Conservation (phyloP, 2,888 invertebrate genomes). For the Bedellia somnulentella region DNA sequence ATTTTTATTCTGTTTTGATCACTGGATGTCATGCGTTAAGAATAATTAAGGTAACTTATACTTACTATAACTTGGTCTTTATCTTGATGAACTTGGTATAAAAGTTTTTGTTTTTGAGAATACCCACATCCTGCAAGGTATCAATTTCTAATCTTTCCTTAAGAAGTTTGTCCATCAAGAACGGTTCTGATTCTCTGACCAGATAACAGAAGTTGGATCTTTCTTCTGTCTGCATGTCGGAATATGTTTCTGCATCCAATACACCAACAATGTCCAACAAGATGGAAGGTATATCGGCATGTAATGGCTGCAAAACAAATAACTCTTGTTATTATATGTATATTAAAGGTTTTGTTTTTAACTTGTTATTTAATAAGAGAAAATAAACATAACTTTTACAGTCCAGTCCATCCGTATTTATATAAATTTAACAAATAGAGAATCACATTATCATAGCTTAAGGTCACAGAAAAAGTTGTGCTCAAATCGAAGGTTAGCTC, state of each 20-base stretch:
- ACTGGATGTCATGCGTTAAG: too few relatives aligned
- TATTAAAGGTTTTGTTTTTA: not conserved
- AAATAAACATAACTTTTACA: too few relatives aligned
- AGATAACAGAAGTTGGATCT: constrained; percentile 76
- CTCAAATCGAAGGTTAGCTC: too few relatives aligned
- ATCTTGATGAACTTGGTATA: constrained; percentile 96
- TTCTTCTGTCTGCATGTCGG: constrained; percentile 71
- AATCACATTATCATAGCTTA: too few relatives aligned
- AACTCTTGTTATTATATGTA: not conserved
- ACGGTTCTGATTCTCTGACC: constrained; percentile 78
- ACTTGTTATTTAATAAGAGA: not conserved
- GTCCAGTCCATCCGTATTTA: too few relatives aligned
- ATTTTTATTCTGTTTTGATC: too few relatives aligned
- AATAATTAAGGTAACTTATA: too few relatives aligned
- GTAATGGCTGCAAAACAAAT: constrained; percentile 63
- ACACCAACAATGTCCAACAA: constrained; percentile 84
- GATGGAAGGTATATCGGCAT: constrained; percentile 80
- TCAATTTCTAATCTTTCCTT: constrained; percentile 94
- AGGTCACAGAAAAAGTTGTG: too few relatives aligned
- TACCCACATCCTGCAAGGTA: constrained; percentile 87
- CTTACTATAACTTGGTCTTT: constrained; percentile 97
- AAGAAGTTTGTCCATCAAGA: constrained; percentile 82
- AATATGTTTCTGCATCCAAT: constrained; percentile 79
- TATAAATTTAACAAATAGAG: too few relatives aligned
- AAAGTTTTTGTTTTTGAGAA: constrained; percentile 86